Evolutionary conservation across 2,113 vertebrate species (phyloP).

Genomic region (Isichthys henryi): DNA sequence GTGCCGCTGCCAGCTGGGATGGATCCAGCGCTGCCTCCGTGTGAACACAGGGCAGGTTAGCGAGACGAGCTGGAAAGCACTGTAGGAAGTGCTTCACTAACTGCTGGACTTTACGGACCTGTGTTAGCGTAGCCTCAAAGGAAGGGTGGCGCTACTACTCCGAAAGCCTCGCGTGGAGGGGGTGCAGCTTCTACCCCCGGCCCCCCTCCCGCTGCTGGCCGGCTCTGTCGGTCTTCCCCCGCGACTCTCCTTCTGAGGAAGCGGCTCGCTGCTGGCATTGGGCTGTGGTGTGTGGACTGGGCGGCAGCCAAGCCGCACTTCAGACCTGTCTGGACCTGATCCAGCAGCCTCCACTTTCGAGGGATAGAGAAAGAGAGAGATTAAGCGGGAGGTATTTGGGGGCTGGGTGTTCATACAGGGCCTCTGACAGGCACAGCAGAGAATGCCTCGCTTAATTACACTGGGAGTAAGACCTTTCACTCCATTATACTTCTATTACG

Average conservation of each 20-base stretch:
- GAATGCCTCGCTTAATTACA: background rate
- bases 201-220: background rate
- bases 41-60: background rate
- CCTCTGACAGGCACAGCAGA: slow-evolving; percentile 2
- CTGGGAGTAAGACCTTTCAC: background rate
- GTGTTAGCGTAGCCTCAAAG: background rate
- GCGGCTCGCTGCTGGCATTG: background rate
- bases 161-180: background rate
- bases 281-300: background rate
- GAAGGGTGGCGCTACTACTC: background rate
- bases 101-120: background rate
- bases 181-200: background rate
- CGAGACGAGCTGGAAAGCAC: background rate
- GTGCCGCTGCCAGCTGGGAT: background rate
- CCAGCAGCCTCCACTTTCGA: background rate
- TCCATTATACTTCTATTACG: background rate
- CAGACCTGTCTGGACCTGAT: slow-evolving; percentile 1
- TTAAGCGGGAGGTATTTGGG: background rate
- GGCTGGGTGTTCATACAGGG: background rate
- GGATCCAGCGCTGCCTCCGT: background rate
- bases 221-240: background rate
- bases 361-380: background rate
- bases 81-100: background rate
- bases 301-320: background rate
- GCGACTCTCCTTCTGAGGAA: background rate